Evolutionary conservation across 1,140 invertebrate genomes (phyloP).

Genomic region (Metaphire vulgaris): DNA sequence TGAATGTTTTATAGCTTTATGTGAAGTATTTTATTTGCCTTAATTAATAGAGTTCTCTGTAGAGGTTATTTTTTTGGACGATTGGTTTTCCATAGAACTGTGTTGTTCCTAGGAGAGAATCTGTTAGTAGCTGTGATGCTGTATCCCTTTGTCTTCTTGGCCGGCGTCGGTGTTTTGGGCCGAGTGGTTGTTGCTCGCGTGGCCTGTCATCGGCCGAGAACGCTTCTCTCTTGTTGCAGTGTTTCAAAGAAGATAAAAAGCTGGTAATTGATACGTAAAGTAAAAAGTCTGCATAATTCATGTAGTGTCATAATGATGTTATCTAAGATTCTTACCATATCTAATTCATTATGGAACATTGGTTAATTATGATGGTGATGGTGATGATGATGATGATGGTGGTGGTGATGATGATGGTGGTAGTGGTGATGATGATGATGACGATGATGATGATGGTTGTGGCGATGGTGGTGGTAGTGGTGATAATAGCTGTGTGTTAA

Average conservation of each 20-base stretch:
- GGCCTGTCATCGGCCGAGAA: background rate
- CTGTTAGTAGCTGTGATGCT: conserved; percentile 6
- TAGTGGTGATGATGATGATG: no score
- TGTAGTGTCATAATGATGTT: no score
- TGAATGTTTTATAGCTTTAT: no score
- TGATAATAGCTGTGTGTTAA: conserved; percentile 25
- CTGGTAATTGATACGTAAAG: background rate
- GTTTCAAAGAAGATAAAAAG: background rate
- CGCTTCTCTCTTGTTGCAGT: background rate
- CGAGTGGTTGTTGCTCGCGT: background rate
- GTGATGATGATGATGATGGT: no score
- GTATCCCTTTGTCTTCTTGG: conserved; percentile 5
- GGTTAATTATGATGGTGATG: no score
- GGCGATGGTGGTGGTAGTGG: conserved; percentile 26
- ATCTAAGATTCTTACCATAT: no score
- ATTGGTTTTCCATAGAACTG: no score
- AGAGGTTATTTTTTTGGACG: no score
- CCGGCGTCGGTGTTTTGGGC: background rate
- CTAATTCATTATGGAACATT: no score
- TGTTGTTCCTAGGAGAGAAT: background rate
- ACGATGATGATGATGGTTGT: background rate
- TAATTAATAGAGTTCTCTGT: no score
- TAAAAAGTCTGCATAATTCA: background rate
- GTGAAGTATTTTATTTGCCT: no score
- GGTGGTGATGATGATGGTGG: no score